Base-by-base conservation (phyloP, 2,113 vertebrate genomes). In the Phainopepla nitens region DNA sequence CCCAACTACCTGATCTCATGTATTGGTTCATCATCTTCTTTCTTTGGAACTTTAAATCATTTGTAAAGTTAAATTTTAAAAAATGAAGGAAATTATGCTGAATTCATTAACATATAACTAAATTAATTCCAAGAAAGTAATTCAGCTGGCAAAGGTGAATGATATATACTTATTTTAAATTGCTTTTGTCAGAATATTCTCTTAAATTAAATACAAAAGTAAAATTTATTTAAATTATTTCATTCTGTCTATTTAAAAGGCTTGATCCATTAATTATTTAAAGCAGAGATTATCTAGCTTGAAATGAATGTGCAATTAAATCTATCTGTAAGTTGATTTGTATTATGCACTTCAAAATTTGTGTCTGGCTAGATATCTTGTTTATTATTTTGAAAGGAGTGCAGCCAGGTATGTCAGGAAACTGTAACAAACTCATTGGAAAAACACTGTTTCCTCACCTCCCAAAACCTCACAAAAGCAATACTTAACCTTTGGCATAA, bases 191-290 rank as follows among this genome's bases (percentile, higher is more conserved):
- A 91, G 91, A 90, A 93, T 65, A 77, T 60, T 69, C 31, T 82
- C 65, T 92, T 86, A 57, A 90, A 73, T 90, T 77, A 91, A 93
- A 82, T 71, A 49, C 4, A 76, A 56, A 91, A 89, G 49, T 57
- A 57, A 25, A 79, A 73, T 79, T 82, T 76, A 87, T 82, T 91
- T 33, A 58, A 1, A 9, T 73, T 10, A 83, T 75, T 94, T 92
- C 8, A 70, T 94, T 88, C 45, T 73, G 57, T 64, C 85, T 75
- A 39, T 91, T 82, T 89, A 79, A 94, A 91, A 79, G 39, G 3
- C 21, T 84, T 82, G 61, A 85, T 79, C 91, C 65, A 91, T 91
- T 87, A 89, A 82, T 87, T 94, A 94, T 95, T 96, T 89, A 91
- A 93, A 7, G 1, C 25, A 82, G 61, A 71, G 7, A 87, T 76